phyloP scores from a whole-genome alignment of 2,888 invertebrate species.

The Amiota mariae region DNA sequence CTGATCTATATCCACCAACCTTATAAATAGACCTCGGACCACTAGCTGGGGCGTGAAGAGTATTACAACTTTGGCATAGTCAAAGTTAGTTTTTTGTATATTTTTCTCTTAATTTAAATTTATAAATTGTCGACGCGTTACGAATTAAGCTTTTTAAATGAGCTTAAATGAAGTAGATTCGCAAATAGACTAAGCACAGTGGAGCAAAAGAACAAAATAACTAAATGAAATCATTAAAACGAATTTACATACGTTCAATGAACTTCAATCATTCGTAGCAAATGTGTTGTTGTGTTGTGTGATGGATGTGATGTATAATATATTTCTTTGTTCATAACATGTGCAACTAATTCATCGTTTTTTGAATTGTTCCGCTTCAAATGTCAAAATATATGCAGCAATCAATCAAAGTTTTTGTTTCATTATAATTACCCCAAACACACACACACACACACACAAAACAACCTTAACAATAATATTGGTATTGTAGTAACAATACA shows the following conservation, averaged over 20 bases:
- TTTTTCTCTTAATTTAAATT: neutral
- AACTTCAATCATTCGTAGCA: too few relatives aligned
- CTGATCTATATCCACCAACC: too few relatives aligned
- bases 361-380: neutral
- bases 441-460: neutral
- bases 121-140: slow-evolving; percentile 1
- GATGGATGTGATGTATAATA: too few relatives aligned
- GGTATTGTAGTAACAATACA: neutral
- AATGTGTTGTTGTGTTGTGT: too few relatives aligned
- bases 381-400: neutral
- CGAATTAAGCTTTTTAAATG: neutral
- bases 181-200: slow-evolving; percentile 13
- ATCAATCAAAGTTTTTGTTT: slow-evolving; percentile 19
- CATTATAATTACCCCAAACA: neutral
- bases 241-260: too few relatives aligned
- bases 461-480: neutral
- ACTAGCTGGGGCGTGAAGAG: too few relatives aligned
- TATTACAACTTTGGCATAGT: too few relatives aligned
- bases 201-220: slow-evolving; percentile 1
- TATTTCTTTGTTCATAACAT: neutral
- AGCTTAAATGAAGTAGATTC: too few relatives aligned
- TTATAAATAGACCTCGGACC: too few relatives aligned
- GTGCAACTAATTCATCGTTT: neutral
- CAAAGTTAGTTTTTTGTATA: too few relatives aligned
- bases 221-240: neutral